Base-by-base conservation (phyloP, 1,140 invertebrate species). In the Schlechtendalia chinensis region DNA sequence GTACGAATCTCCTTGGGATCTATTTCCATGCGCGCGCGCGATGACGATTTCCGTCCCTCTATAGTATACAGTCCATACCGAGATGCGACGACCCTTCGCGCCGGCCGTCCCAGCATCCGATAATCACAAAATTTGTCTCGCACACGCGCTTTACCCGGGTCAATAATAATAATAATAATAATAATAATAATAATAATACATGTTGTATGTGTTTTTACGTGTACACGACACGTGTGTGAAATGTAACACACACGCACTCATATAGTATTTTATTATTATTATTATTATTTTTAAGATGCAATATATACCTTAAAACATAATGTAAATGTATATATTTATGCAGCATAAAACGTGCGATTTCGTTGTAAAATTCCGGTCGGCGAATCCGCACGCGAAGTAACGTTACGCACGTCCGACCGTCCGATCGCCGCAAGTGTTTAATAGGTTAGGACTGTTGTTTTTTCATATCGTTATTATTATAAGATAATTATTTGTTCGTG, bases 111-210 rank as follows among this genome's bases (percentile, higher is more conserved):
- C 74, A 79, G 74, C 74, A 61, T 79, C 74, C 74, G 58, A 79
- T 79, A 79, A 79, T 79, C 74, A 79, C 56, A 79, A 61, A 61
- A 61, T 79, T 79, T 79, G 14, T 24, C 16, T 61, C 1, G 74
- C 56, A 61, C 74, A 61, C 61, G 74, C 74, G 74, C 58, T 5
- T 24, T 10, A 6, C 22, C 32, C 0, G 14, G 50, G 39, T 79
- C 22, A 45, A 59, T 59, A 24, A 12, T 29, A 47, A 5, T 5
- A 67, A 27, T 22, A 19, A 22, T 17, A 16, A 19, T 0, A n/a
- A 22, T 24, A 11, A 19, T 19, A 5, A 22, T 67, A n/a, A n/a
- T n/a, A n/a, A n/a, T n/a, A n/a, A n/a, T n/a, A n/a, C n/a, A n/a
- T n/a, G n/a, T n/a, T 8, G 53, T 16, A 12, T 19, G 47, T 19